Percentiles rank a stretch among this genome's conserved stretches.
Conservation (phyloP, 1,140 invertebrate genomes). For the Melitaea cinxia region DNA sequence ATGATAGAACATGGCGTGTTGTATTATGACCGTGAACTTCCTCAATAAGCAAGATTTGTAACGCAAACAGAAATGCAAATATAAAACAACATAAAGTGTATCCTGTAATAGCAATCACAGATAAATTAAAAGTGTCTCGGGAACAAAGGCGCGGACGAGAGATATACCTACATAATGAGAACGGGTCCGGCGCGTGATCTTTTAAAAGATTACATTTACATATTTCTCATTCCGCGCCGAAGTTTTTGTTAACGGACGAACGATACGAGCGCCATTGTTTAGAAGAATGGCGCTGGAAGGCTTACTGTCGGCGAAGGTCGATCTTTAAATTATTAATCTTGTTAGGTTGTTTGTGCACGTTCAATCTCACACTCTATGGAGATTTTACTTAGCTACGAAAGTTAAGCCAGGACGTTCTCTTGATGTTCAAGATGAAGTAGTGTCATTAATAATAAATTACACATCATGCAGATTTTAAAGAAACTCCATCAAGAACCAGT, state of each 20-base stretch:
- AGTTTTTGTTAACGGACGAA: slow-evolving; percentile 21
- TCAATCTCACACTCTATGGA: no score
- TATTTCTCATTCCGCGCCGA: slow-evolving; percentile 30
- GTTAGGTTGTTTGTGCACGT: not conserved
- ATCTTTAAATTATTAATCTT: not conserved
- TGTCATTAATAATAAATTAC: no score
- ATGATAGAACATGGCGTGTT: no score
- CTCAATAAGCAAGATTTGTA: no score
- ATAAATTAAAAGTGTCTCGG: slow-evolving; percentile 21
- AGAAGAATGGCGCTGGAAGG: not conserved
- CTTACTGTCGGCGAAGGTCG: not conserved
- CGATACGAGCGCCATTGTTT: slow-evolving; percentile 9
- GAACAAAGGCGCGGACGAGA: slow-evolving; percentile 10
- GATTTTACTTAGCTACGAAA: no score
- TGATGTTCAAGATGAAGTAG: no score
- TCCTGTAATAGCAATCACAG: slow-evolving; percentile 16
- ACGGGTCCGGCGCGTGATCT: slow-evolving; percentile 21
- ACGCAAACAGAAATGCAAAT: not conserved
- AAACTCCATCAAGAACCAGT: no score
- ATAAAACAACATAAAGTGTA: not conserved
- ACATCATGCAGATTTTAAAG: no score
- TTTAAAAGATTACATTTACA: slow-evolving; percentile 46
- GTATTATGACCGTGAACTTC: no score
- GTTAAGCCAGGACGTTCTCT: no score
- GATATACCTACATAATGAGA: slow-evolving; percentile 33